Evolutionary conservation across 2,888 invertebrate genomes (phyloP).

Genomic region (Arrhopalites spinosus): DNA sequence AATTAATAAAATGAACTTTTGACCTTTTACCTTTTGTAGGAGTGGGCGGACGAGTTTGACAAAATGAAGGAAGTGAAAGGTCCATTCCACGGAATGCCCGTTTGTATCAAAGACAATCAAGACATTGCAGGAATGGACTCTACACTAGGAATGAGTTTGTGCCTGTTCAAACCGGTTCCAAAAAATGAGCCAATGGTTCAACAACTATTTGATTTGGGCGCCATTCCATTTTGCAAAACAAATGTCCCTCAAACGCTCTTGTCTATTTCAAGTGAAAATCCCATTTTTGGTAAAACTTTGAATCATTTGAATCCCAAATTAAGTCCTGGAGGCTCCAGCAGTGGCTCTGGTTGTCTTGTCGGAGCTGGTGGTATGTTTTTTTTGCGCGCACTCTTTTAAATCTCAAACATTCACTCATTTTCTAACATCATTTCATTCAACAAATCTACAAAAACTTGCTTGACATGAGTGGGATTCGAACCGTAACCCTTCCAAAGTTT

Average conservation of each 20-base stretch:
- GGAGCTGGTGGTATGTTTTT: conserved; percentile 52
- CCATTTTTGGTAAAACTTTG: conserved; percentile 59
- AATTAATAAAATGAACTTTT: not conserved
- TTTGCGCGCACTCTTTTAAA: no score
- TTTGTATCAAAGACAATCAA: conserved; percentile 59
- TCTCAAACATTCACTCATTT: no score
- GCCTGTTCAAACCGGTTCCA: conserved; percentile 56
- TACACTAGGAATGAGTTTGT: conserved; percentile 58
- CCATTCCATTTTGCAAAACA: conserved; percentile 56
- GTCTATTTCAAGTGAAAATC: conserved; percentile 58
- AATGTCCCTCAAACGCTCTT: conserved; percentile 59
- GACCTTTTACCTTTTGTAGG: no score
- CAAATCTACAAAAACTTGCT: no score
- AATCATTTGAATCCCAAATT: conserved; percentile 60
- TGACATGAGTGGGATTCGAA: no score
- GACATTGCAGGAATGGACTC: conserved; percentile 58
- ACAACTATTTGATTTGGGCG: conserved; percentile 45
- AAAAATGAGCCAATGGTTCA: conserved; percentile 50
- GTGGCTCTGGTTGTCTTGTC: conserved; percentile 49
- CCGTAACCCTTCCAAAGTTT: no score
- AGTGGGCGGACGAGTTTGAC: conserved; percentile 49
- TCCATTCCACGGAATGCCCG: conserved; percentile 58
- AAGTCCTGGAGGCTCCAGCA: conserved; percentile 61
- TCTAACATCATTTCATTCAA: no score
- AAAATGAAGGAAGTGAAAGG: conserved; percentile 41